These are phyloP conservation scores for Ganaspis brasiliensis DNA, from an alignment of 2,888 invertebrate genomes.

Conservation along the genomic window DNA sequence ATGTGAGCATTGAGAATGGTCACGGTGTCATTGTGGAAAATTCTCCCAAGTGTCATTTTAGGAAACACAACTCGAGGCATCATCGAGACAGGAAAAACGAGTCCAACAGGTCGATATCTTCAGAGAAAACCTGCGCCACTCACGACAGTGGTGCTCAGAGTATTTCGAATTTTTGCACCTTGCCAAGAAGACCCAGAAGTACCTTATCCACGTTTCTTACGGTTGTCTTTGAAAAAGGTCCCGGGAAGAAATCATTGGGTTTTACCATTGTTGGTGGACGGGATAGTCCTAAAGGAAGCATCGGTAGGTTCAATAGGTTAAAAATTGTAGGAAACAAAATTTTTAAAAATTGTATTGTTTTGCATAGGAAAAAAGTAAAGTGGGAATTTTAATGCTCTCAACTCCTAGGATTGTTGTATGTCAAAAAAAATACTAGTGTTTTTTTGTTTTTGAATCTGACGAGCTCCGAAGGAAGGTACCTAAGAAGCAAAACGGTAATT, in stretches of 20 bases:
- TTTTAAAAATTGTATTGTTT: slow-evolving; percentile 2
- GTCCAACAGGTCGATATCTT: slow-evolving; percentile 69
- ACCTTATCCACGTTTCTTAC: slow-evolving; percentile 88
- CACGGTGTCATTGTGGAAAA: slow-evolving; percentile 81
- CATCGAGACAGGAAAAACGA: slow-evolving; percentile 69
- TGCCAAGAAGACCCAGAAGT: slow-evolving; percentile 87
- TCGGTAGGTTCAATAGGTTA: slow-evolving; percentile 83
- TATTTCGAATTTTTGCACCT: slow-evolving; percentile 87
- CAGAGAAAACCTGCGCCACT: slow-evolving; percentile 67
- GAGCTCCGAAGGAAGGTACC: too few relatives aligned
- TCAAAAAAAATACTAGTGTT: too few relatives aligned
- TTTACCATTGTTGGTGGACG: slow-evolving; percentile 94
- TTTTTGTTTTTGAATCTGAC: too few relatives aligned
- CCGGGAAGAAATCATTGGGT: slow-evolving; percentile 92
- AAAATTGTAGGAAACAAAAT: too few relatives aligned
- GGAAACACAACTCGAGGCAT: slow-evolving; percentile 72
- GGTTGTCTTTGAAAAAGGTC: slow-evolving; percentile 89
- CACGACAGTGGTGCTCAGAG: slow-evolving; percentile 71
- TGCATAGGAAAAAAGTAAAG: too few relatives aligned
- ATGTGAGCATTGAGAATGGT: slow-evolving; percentile 81
- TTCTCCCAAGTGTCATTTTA: slow-evolving; percentile 79
- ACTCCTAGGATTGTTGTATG: too few relatives aligned
- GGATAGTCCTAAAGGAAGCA: slow-evolving; percentile 91
- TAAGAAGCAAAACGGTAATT: too few relatives aligned
- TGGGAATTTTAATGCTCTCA: too few relatives aligned